These are phyloP conservation scores for Lycodopsis pacificus DNA, from an alignment of 2,797 vertebrate genomes.

Conservation along the genomic window DNA sequence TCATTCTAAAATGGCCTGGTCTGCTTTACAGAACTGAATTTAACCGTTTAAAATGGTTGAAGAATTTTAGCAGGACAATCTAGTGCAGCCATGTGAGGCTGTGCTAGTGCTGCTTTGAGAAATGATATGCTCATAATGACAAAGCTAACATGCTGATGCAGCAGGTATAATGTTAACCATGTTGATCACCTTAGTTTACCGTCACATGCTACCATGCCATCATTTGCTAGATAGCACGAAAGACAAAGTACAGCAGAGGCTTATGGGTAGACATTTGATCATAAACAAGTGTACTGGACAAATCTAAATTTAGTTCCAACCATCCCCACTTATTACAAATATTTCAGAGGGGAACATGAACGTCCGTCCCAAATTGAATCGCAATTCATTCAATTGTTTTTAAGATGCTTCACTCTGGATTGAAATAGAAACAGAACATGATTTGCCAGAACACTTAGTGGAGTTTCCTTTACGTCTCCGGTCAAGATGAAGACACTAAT, in stretches of 20 bases:
- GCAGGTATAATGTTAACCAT: too few relatives aligned
- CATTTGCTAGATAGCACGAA: background rate
- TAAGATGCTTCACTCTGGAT: background rate
- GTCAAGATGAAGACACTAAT: constrained; percentile 25
- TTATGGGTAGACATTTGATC: background rate
- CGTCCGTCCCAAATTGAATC: background rate
- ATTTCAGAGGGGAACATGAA: background rate
- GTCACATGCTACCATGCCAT: background rate
- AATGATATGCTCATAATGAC: background rate
- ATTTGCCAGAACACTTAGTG: background rate
- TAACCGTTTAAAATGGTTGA: too few relatives aligned
- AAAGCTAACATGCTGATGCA: background rate
- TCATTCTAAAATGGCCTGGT: background rate
- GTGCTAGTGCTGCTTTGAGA: background rate
- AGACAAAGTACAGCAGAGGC: background rate
- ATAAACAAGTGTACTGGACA: background rate
- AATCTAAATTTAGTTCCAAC: background rate
- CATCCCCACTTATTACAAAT: background rate
- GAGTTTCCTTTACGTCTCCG: constrained; percentile 7
- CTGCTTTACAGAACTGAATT: background rate
- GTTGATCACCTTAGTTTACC: background rate
- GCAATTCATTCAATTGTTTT: background rate
- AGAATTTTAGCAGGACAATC: background rate
- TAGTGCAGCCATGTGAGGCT: too few relatives aligned
- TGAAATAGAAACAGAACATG: background rate